Conservation (phyloP, 2,113 vertebrate species). For the Notothenia rossii region DNA sequence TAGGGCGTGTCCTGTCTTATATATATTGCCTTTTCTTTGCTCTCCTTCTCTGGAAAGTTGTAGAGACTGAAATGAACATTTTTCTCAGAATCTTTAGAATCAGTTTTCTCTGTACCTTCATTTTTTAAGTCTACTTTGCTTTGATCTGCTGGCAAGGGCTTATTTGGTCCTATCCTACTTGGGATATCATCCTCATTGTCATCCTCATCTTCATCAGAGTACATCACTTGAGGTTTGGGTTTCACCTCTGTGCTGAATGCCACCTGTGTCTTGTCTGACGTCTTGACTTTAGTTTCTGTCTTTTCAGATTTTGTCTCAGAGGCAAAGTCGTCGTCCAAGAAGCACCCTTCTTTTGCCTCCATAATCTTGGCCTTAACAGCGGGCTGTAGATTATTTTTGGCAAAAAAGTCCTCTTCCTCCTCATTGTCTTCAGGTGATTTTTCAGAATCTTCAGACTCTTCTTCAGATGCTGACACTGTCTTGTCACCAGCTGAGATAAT, state of each 20-base stretch:
- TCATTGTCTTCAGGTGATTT: slow-evolving; percentile 81
- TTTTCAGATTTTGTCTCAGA: slow-evolving; percentile 75
- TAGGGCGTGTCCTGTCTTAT: slow-evolving; percentile 95
- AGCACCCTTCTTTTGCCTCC: slow-evolving; percentile 92
- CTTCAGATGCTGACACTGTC: slow-evolving; percentile 74
- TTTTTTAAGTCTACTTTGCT: slow-evolving; percentile 53
- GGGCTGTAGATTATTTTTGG: slow-evolving; percentile 78
- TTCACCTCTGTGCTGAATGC: slow-evolving; percentile 58
- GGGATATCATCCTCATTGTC: slow-evolving; percentile 62
- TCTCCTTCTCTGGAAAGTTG: slow-evolving; percentile 77
- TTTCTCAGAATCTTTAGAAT: slow-evolving; percentile 75
- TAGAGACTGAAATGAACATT: slow-evolving; percentile 83
- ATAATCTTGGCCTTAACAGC: slow-evolving; percentile 84
- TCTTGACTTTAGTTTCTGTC: slow-evolving; percentile 52
- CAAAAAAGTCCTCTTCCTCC: slow-evolving; percentile 65
- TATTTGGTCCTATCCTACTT: slow-evolving; percentile 42
- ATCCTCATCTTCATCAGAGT: slow-evolving; percentile 77
- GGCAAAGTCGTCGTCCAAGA: slow-evolving; percentile 89
- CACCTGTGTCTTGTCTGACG: slow-evolving; percentile 58
- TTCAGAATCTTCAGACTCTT: slow-evolving; percentile 64
- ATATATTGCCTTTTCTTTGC: slow-evolving; percentile 76
- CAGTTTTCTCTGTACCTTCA: slow-evolving; percentile 42
- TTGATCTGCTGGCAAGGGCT: slow-evolving; percentile 46
- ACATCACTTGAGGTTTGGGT: slow-evolving; percentile 65
- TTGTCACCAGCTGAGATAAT: slow-evolving; percentile 82